These are phyloP conservation scores for Neodiprion virginianus DNA, from an alignment of 1,140 invertebrate genomes.

Conservation along the genomic window DNA sequence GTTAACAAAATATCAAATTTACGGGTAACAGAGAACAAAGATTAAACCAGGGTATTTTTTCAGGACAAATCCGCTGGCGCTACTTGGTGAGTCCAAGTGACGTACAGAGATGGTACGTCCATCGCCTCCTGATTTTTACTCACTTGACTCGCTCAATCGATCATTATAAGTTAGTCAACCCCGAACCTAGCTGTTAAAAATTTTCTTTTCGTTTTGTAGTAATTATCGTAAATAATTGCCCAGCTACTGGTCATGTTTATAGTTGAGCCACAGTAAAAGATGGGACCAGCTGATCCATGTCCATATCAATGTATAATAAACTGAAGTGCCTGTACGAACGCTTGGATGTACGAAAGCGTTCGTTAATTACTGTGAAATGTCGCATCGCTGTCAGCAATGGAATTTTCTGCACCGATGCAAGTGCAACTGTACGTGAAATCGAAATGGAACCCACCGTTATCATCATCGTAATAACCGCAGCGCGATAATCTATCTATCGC, in stretches of 20 bases:
- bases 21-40: neutral
- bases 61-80: slow-evolving; percentile 53
- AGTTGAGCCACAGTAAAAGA: neutral
- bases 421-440: too few relatives aligned
- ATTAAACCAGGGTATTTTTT: slow-evolving; percentile 20
- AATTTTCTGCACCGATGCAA: too few relatives aligned
- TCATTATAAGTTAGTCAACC: too few relatives aligned
- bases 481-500: too few relatives aligned
- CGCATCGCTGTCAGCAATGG: too few relatives aligned
- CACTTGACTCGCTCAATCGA: neutral
- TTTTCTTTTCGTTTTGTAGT: too few relatives aligned
- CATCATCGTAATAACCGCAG: too few relatives aligned
- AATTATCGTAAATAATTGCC: too few relatives aligned
- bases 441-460: too few relatives aligned
- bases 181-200: too few relatives aligned
- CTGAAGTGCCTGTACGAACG: neutral
- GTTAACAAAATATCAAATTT: slow-evolving; percentile 14
- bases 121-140: slow-evolving; percentile 23
- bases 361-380: too few relatives aligned
- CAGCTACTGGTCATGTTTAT: too few relatives aligned
- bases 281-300: neutral
- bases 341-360: neutral
- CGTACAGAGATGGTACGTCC: slow-evolving; percentile 54
- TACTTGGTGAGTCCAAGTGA: slow-evolving; percentile 55
- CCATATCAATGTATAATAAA: neutral